Percentiles rank a stretch among this genome's conserved stretches.
phyloP scores from a whole-genome alignment of 2,888 invertebrate genomes.

The Himalopsyche japonica region DNA sequence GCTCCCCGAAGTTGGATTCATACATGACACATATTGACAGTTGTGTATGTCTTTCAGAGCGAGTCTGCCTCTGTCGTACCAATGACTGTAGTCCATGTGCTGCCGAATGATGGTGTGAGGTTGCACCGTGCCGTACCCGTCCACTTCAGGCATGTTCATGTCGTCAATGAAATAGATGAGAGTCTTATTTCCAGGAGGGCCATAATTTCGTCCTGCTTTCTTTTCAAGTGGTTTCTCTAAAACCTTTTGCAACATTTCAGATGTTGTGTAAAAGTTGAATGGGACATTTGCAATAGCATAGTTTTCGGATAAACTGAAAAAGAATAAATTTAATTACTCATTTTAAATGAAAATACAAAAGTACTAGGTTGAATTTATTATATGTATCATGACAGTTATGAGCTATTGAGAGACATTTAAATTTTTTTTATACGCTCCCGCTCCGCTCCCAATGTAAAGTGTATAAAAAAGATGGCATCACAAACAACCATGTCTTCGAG shows the following conservation, averaged over 20 bases:
- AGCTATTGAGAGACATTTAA: no score
- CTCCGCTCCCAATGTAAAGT: no score
- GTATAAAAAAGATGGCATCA: no score
- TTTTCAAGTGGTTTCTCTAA: constrained; percentile 94
- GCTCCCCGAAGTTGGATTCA: constrained; percentile 98
- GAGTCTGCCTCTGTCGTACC: constrained; percentile 90
- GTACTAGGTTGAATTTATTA: no score
- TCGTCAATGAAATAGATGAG: constrained; percentile 95
- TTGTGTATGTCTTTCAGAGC: constrained; percentile 93
- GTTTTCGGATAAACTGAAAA: constrained; percentile 71
- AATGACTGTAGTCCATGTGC: constrained; percentile 94
- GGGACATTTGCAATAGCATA: constrained; percentile 90
- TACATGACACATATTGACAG: constrained; percentile 95
- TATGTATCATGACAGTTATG: no score
- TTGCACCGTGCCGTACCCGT: constrained; percentile 89
- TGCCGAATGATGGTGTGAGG: constrained; percentile 95
- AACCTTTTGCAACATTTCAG: constrained; percentile 91
- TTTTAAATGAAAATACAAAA: no score
- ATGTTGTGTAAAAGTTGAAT: constrained; percentile 95
- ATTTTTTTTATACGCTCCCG: no score
- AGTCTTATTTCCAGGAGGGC: constrained; percentile 92
- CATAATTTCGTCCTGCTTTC: constrained; percentile 93
- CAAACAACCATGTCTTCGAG: no score
- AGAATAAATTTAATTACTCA: no score
- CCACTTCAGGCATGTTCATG: constrained; percentile 97